Percentiles rank a stretch among this genome's conserved stretches.
These are phyloP conservation scores for Drosophila lacertosa DNA, from an alignment of 1,140 invertebrate genomes.

Conservation along the genomic window DNA sequence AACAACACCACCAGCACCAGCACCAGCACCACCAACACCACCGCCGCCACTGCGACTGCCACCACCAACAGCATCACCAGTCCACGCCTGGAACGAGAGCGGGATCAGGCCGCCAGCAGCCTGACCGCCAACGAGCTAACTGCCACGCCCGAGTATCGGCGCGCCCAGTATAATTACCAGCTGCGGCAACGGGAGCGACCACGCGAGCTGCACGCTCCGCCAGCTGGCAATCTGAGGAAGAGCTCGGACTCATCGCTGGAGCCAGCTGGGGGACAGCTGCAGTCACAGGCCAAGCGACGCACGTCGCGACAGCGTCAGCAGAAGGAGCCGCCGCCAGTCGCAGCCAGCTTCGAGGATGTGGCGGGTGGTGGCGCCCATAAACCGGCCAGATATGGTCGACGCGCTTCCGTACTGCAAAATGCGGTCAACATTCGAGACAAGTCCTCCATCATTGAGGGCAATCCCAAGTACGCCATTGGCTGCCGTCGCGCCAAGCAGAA, in stretches of 20 bases:
- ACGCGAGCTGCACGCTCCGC: constrained; percentile 13
- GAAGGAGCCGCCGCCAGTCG: constrained; percentile 36
- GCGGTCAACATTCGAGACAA: constrained; percentile 68
- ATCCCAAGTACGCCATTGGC: constrained; percentile 71
- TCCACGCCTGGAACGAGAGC: constrained; percentile 23
- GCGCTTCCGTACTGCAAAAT: constrained; percentile 71
- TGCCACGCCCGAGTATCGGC: constrained; percentile 74
- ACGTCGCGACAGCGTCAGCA: constrained; percentile 51
- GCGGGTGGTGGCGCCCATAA: constrained; percentile 53
- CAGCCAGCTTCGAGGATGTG: constrained; percentile 58
- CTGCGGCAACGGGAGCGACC: constrained; percentile 62
- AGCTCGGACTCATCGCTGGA: constrained; percentile 67
- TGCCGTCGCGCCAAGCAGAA: constrained; percentile 53
- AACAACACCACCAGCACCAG: constrained; percentile 18
- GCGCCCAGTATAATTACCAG: constrained; percentile 76
- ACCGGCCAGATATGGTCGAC: constrained; percentile 65
- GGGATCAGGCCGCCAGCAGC: constrained; percentile 11
- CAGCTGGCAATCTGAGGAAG: constrained; percentile 46
- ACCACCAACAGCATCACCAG: constrained; percentile 16
- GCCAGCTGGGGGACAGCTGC: not conserved
- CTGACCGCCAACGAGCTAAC: constrained; percentile 60
- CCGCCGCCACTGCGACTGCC: constrained; percentile 9
- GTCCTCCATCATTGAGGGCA: constrained; percentile 77
- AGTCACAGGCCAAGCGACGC: constrained; percentile 53
- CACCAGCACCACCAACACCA: constrained; percentile 14